Conservation (phyloP, 2,888 invertebrate genomes). For the Spilosoma lubricipeda region DNA sequence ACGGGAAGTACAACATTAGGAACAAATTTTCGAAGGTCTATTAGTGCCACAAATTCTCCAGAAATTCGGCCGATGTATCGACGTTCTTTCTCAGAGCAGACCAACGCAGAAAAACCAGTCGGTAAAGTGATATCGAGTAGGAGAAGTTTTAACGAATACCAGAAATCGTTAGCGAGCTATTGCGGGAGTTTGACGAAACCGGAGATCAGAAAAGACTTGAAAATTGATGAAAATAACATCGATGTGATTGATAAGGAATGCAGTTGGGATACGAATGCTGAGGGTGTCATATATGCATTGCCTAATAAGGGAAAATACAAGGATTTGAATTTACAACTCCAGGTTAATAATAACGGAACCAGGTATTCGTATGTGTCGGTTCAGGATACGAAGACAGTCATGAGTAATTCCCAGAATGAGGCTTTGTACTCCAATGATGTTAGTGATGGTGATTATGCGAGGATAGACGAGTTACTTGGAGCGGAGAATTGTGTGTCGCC, state of each 20-base stretch:
- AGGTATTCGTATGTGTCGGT: constrained; percentile 82
- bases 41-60: constrained; percentile 80
- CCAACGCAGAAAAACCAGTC: constrained; percentile 71
- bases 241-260: constrained; percentile 86
- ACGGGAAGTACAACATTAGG: constrained; percentile 68
- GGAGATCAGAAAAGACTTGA: constrained; percentile 61
- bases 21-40: constrained; percentile 72
- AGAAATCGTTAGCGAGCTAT: constrained; percentile 74
- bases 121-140: constrained; percentile 83
- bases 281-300: constrained; percentile 83
- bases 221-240: constrained; percentile 77
- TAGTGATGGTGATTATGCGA: constrained; percentile 79
- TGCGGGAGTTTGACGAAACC: constrained; percentile 68
- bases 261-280: constrained; percentile 86
- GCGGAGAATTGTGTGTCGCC: constrained; percentile 81
- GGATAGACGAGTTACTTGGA: constrained; percentile 79
- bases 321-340: constrained; percentile 79
- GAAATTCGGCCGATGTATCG: constrained; percentile 81
- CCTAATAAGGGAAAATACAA: constrained; percentile 85
- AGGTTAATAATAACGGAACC: constrained; percentile 83
- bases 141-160: constrained; percentile 80
- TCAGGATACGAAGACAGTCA: constrained; percentile 79
- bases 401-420: constrained; percentile 82
- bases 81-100: constrained; percentile 81
- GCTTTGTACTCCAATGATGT: constrained; percentile 78